Evolutionary conservation across 2,113 vertebrate species (phyloP).

Genomic region (Gallinago media): DNA sequence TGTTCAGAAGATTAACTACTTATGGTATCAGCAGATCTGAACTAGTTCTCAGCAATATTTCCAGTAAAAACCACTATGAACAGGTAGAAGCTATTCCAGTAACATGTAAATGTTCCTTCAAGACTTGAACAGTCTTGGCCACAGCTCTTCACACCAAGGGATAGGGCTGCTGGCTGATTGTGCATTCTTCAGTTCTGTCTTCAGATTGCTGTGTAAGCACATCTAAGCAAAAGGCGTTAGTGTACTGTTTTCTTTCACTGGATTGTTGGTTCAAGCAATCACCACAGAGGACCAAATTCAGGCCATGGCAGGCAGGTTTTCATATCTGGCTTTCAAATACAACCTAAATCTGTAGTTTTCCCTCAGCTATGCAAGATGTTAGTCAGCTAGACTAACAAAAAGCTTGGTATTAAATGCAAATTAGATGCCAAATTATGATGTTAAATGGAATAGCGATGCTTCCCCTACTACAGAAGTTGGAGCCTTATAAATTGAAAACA

Average conservation of each 20-base stretch:
- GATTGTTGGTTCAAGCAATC: not conserved
- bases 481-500: not conserved
- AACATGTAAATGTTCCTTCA: not conserved
- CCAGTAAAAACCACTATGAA: not conserved
- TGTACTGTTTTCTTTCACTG: not conserved
- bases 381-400: not conserved
- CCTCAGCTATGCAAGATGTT: not conserved
- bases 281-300: not conserved
- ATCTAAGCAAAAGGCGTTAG: not conserved
- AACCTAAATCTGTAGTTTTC: not conserved
- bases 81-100: not conserved
- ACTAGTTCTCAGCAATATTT: not conserved
- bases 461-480: accelerated
- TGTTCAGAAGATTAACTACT: not conserved
- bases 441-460: not conserved
- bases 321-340: not conserved
- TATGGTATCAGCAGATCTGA: not conserved
- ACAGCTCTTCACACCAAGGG: not conserved
- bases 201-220: not conserved
- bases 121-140: not conserved
- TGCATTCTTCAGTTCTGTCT: not conserved
- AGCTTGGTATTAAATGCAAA: not conserved
- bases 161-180: not conserved
- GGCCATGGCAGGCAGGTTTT: not conserved
- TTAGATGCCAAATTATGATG: not conserved